These are phyloP conservation scores for Dione vanillae DNA, from an alignment of 2,888 invertebrate genomes.

Conservation along the genomic window DNA sequence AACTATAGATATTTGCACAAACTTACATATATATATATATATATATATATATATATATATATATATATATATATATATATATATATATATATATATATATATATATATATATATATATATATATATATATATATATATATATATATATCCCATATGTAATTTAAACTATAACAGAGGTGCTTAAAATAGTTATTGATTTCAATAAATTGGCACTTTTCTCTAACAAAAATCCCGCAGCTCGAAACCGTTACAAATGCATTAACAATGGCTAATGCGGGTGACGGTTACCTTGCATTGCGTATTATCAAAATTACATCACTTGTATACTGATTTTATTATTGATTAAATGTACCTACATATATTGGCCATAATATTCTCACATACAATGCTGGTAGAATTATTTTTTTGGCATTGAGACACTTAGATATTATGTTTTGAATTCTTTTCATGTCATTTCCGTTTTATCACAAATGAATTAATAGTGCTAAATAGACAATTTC, in stretches of 20 bases:
- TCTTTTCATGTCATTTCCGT: too few relatives aligned
- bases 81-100: too few relatives aligned
- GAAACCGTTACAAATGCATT: conserved; percentile 18
- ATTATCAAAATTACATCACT: conserved; percentile 23
- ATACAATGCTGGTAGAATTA: neutral
- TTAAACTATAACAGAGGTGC: neutral
- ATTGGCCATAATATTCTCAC: neutral
- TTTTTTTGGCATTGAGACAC: neutral
- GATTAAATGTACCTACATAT: neutral
- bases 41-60: too few relatives aligned
- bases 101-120: too few relatives aligned
- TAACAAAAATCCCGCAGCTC: conserved; percentile 25
- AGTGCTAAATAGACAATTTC: too few relatives aligned
- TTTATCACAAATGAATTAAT: too few relatives aligned
- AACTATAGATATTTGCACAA: too few relatives aligned
- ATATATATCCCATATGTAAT: too few relatives aligned
- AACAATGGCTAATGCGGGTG: conserved; percentile 32
- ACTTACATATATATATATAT: too few relatives aligned
- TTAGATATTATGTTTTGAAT: too few relatives aligned
- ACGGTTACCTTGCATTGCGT: conserved; percentile 4
- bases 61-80: too few relatives aligned
- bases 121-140: too few relatives aligned
- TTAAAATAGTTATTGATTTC: neutral
- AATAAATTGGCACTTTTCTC: conserved; percentile 7
- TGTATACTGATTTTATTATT: conserved; percentile 1